Conservation (phyloP, 2,888 invertebrate genomes). For the Erebia palarica region DNA sequence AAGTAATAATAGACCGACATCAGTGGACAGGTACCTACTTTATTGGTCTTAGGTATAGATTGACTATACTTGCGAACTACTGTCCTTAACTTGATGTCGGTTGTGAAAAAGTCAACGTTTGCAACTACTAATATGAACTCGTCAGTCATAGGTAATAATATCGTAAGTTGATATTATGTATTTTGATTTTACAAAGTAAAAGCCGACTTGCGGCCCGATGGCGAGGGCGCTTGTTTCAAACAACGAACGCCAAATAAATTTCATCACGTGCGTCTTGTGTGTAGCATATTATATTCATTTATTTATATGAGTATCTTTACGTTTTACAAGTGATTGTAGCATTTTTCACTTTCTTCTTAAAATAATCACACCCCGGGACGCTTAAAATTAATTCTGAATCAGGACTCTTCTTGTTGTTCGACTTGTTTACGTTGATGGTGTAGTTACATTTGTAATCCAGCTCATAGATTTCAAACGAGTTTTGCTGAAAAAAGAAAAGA, state of each 20-base stretch:
- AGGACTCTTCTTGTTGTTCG: constrained; percentile 56
- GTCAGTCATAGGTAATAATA: too few relatives aligned
- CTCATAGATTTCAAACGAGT: constrained; percentile 81
- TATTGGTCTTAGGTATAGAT: too few relatives aligned
- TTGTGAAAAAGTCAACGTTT: too few relatives aligned
- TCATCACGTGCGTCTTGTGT: not conserved
- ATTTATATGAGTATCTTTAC: constrained; percentile 33
- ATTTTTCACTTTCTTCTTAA: constrained; percentile 64
- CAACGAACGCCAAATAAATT: not conserved
- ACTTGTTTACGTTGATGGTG: constrained; percentile 75
- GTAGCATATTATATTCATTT: constrained; percentile 13
- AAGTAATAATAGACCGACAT: too few relatives aligned
- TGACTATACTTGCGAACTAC: too few relatives aligned
- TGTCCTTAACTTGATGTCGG: too few relatives aligned
- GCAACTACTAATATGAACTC: too few relatives aligned
- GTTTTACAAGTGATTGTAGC: constrained; percentile 56
- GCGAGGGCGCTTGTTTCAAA: not conserved
- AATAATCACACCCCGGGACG: constrained; percentile 79
- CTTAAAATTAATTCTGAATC: constrained; percentile 78
- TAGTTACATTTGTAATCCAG: constrained; percentile 82
- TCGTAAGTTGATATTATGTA: too few relatives aligned
- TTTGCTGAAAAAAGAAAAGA: constrained; percentile 66
- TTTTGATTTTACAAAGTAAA: too few relatives aligned
- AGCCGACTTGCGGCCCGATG: not conserved
- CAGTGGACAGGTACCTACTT: too few relatives aligned